Conservation (phyloP, 2,797 vertebrate species). For the Notolabrus celidotus region DNA sequence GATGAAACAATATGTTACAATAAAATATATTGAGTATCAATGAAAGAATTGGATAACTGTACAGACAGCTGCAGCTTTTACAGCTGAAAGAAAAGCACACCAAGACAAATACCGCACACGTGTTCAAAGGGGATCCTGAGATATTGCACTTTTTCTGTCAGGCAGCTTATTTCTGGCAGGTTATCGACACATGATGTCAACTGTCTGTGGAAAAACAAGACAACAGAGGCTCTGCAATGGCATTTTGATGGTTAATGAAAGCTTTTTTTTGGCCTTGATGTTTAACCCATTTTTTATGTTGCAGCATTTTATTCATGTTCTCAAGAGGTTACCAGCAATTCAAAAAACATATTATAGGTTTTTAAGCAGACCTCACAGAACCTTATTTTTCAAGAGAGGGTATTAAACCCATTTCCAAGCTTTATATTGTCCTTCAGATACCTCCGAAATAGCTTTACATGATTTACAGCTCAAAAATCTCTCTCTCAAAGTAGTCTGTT, state of each 20-base stretch:
- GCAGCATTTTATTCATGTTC: slow-evolving; percentile 23
- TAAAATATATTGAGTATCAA: background rate
- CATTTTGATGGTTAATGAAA: slow-evolving; percentile 50
- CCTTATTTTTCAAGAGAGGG: too few relatives aligned
- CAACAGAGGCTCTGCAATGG: slow-evolving; percentile 13
- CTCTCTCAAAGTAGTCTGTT: too few relatives aligned
- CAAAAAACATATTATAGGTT: slow-evolving; percentile 12
- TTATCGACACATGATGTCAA: slow-evolving; percentile 55
- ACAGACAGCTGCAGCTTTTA: slow-evolving; percentile 8
- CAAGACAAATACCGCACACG: slow-evolving; percentile 5
- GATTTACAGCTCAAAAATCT: too few relatives aligned
- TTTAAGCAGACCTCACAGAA: slow-evolving; percentile 10
- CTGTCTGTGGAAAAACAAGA: slow-evolving; percentile 39
- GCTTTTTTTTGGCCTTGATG: slow-evolving; percentile 37
- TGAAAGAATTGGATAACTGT: background rate
- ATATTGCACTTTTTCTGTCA: slow-evolving; percentile 22
- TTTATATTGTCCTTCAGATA: too few relatives aligned
- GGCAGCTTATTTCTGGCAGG: slow-evolving; percentile 38
- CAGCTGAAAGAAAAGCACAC: slow-evolving; percentile 7
- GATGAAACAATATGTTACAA: slow-evolving; percentile 19
- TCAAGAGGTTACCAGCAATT: slow-evolving; percentile 19
- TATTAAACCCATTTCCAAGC: too few relatives aligned
- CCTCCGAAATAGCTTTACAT: too few relatives aligned
- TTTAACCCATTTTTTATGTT: slow-evolving; percentile 32
- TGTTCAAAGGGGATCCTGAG: slow-evolving; percentile 8